These are phyloP conservation scores for Oryzias curvinotus DNA, from an alignment of 2,113 vertebrate species.

Conservation along the genomic window DNA sequence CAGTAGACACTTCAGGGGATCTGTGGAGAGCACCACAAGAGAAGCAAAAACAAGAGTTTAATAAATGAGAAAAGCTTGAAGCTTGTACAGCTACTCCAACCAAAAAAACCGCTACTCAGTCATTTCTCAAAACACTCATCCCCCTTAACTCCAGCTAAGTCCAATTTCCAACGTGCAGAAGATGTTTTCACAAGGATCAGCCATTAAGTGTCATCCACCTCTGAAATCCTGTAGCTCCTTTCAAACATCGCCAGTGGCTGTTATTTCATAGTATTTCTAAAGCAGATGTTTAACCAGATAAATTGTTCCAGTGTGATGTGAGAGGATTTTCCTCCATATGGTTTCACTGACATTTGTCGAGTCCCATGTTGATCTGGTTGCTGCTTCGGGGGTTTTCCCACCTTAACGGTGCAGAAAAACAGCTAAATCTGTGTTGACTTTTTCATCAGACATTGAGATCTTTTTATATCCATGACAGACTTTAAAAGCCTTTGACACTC, in stretches of 20 bases:
- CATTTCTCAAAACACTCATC: not conserved
- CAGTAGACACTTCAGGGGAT: conserved; percentile 81
- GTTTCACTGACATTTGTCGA: conserved; percentile 45
- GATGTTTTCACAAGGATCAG: conserved; percentile 14
- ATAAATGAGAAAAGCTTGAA: conserved; percentile 29
- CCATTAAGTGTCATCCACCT: conserved; percentile 27
- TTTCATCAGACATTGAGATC: conserved; percentile 7
- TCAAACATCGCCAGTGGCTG: conserved; percentile 30
- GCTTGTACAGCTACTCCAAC: conserved; percentile 25
- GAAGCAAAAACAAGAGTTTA: conserved; percentile 32
- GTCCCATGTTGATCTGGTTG: conserved; percentile 43
- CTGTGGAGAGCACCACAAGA: conserved; percentile 63
- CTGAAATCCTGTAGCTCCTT: conserved; percentile 2
- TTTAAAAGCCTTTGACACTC: not conserved
- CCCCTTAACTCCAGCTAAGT: not conserved
- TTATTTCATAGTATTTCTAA: conserved; percentile 49
- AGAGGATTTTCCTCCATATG: conserved; percentile 54
- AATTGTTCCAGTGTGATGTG: conserved; percentile 57
- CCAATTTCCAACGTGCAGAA: conserved; percentile 8
- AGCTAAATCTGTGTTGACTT: conserved; percentile 1
- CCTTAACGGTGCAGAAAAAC: conserved; percentile 25
- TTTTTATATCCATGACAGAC: not conserved
- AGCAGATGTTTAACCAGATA: conserved; percentile 52
- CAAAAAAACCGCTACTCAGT: not conserved
- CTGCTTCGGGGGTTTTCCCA: conserved; percentile 51